Conservation (phyloP, 2,113 vertebrate species). For the Hippocampus guttulatus region DNA sequence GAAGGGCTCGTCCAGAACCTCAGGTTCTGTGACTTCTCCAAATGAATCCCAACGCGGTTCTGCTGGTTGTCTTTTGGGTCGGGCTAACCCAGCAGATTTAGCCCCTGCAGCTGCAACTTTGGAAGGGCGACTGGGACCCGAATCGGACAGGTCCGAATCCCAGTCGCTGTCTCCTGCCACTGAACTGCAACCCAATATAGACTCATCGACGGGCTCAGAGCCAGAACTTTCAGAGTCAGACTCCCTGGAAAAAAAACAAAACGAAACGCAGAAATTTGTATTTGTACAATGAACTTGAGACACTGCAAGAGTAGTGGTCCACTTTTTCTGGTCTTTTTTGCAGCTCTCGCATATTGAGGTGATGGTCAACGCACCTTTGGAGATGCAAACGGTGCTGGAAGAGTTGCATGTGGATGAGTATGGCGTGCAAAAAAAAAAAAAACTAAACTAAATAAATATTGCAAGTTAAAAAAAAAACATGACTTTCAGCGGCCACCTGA, state of each 20-base stretch:
- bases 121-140: conserved; percentile 55
- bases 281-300: neutral
- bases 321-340: too few species aligned
- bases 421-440: too few species aligned
- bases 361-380: too few species aligned
- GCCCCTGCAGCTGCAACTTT: conserved; percentile 26
- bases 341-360: too few species aligned
- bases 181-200: conserved; percentile 57
- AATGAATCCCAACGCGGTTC: conserved; percentile 68
- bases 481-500: too few species aligned
- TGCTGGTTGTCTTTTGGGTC: conserved; percentile 21
- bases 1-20: conserved; percentile 43
- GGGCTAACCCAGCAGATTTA: conserved; percentile 14
- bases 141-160: conserved; percentile 73
- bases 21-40: conserved; percentile 39
- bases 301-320: too few species aligned
- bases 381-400: too few species aligned
- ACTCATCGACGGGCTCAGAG: conserved; percentile 67
- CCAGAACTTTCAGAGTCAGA: conserved; percentile 74
- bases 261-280: conserved; percentile 1
- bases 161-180: conserved; percentile 74
- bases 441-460: too few species aligned
- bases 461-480: too few species aligned
- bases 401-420: too few species aligned
- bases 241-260: conserved; percentile 53